Conservation (phyloP, 2,888 invertebrate genomes). For the Mellilla xanthometata region DNA sequence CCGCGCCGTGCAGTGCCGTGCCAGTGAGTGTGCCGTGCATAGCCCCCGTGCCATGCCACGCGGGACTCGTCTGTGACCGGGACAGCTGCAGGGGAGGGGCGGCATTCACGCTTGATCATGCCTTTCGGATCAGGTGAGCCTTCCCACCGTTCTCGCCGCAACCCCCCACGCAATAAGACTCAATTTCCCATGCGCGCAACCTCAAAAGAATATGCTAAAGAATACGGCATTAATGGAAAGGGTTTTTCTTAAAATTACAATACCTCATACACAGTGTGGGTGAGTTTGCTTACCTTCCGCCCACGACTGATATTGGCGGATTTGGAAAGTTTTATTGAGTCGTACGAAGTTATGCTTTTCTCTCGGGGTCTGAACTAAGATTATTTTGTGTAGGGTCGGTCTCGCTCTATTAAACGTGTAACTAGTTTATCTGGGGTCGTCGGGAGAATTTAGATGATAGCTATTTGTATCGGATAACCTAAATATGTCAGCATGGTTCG, state of each 20-base stretch:
- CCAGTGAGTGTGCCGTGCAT: conserved; percentile 59
- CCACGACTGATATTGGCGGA: conserved; percentile 18
- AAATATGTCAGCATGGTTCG: conserved; percentile 13
- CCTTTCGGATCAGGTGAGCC: conserved; percentile 79
- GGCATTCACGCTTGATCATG: conserved; percentile 71
- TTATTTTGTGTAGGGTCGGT: conserved; percentile 6
- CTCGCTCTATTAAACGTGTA: conserved; percentile 5
- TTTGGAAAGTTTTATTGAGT: conserved; percentile 23
- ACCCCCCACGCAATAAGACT: conserved; percentile 25
- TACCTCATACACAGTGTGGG: conserved; percentile 18
- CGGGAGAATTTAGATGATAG: conserved; percentile 3
- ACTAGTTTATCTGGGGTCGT: conserved; percentile 7
- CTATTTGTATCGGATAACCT: conserved; percentile 12
- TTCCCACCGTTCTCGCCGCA: conserved; percentile 43
- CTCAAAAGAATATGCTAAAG: conserved; percentile 19
- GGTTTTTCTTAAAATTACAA: conserved; percentile 31
- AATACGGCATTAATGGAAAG: conserved; percentile 27
- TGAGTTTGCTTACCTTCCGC: conserved; percentile 17
- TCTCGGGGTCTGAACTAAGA: conserved; percentile 7
- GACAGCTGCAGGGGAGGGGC: conserved; percentile 61
- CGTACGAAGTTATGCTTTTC: conserved; percentile 12
- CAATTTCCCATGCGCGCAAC: conserved; percentile 21
- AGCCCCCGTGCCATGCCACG: conserved; percentile 60
- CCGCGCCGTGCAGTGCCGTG: conserved; percentile 36
- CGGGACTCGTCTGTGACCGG: conserved; percentile 63